A percentile compares a stretch with the other conserved stretches of the same genome.
phyloP scores from a whole-genome alignment of 2,888 invertebrate genomes.

The Chrysolina americana region DNA sequence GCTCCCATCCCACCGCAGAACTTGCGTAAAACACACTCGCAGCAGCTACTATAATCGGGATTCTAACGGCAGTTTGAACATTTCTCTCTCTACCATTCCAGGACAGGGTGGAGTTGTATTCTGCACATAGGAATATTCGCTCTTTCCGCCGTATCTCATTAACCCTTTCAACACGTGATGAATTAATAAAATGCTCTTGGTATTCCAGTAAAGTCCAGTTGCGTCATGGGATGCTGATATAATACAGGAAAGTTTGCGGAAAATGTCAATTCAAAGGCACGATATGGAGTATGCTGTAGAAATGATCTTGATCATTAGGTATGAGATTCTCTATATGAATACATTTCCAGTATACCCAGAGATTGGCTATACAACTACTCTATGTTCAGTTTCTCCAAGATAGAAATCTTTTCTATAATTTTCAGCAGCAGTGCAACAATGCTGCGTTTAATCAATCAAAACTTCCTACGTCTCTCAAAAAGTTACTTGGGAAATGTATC shows the following conservation, averaged over 20 bases:
- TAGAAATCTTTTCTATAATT: too few species aligned
- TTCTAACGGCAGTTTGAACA: not conserved
- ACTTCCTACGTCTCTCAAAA: too few species aligned
- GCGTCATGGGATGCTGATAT: slow-evolving; percentile 3
- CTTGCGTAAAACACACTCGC: too few species aligned
- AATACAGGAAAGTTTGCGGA: not conserved
- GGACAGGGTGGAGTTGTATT: not conserved
- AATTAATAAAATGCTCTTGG: slow-evolving; percentile 10
- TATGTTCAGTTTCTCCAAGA: too few species aligned
- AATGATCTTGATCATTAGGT: not conserved
- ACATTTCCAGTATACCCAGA: not conserved
- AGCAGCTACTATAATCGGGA: not conserved
- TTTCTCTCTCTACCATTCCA: not conserved
- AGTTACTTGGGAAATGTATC: too few species aligned
- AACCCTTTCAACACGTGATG: slow-evolving; percentile 14
- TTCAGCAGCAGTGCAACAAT: too few species aligned
- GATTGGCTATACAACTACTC: too few species aligned
- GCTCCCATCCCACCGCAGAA: too few species aligned
- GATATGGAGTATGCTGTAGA: not conserved
- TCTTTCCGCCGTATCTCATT: not conserved
- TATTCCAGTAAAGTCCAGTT: slow-evolving; percentile 6
- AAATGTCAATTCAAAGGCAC: not conserved
- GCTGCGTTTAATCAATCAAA: too few species aligned
- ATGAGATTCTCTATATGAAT: not conserved
- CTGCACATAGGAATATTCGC: not conserved